Conservation (phyloP, 2,888 invertebrate genomes). For the Vanessa cardui region DNA sequence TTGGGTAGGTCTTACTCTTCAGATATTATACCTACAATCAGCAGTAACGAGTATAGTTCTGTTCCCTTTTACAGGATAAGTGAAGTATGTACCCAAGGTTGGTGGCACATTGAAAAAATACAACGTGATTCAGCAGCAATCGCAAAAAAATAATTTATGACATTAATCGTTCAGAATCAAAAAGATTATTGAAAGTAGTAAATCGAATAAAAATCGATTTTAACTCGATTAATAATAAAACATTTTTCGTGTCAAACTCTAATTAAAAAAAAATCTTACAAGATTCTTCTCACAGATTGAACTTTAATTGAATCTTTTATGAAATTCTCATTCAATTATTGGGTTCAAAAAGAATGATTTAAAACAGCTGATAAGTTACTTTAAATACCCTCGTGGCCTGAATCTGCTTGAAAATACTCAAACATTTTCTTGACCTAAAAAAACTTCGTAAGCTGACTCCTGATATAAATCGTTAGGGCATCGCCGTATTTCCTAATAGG, state of each 20-base stretch:
- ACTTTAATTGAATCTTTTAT: neutral
- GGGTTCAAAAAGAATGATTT: neutral
- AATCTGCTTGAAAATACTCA: neutral
- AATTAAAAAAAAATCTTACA: neutral
- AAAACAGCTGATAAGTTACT: neutral
- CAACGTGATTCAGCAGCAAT: no score
- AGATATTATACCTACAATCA: no score
- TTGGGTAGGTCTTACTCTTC: no score
- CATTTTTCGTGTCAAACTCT: neutral
- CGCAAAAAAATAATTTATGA: no score
- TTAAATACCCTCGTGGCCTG: neutral
- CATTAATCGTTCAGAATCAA: no score
- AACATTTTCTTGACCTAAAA: conserved; percentile 7
- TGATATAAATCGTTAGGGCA: conserved; percentile 6
- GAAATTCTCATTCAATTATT: neutral
- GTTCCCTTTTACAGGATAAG: no score
- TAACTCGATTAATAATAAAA: no score
- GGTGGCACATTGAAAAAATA: no score
- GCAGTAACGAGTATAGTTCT: no score
- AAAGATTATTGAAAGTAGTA: no score
- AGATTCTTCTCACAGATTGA: neutral
- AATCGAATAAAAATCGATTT: no score
- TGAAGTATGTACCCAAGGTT: no score
- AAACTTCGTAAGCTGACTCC: neutral
- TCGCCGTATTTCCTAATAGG: conserved; percentile 16